Conservation (phyloP, 2,797 vertebrate species). For the Liasis olivaceus region DNA sequence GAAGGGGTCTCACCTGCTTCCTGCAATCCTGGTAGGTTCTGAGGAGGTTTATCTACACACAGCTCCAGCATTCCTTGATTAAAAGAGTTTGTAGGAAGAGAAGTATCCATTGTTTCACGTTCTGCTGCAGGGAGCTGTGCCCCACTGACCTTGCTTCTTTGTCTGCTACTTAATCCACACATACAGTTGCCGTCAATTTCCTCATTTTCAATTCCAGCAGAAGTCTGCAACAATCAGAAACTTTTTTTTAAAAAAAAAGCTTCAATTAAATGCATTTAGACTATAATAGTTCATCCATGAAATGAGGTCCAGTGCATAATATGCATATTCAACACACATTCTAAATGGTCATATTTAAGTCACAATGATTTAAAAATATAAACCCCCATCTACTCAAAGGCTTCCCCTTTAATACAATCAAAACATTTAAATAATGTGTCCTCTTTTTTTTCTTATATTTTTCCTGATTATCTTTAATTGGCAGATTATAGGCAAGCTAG, state of each 20-base stretch:
- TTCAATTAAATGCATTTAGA: slow-evolving; percentile 28
- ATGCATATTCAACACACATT: not conserved
- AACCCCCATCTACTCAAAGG: not conserved
- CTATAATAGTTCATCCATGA: not conserved
- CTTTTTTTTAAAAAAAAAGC: slow-evolving; percentile 48
- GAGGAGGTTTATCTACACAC: slow-evolving; percentile 56
- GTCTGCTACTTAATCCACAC: slow-evolving; percentile 78
- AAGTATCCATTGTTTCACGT: slow-evolving; percentile 69
- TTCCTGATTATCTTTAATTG: not conserved
- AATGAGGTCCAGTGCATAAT: not conserved
- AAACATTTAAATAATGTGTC: not conserved
- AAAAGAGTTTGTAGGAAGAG: slow-evolving; percentile 59
- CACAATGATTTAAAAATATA: not conserved
- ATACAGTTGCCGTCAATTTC: slow-evolving; percentile 81
- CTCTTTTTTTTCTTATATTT: not conserved
- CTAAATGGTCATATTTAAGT: not conserved
- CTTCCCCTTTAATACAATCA: not conserved
- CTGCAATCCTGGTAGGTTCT: slow-evolving; percentile 42
- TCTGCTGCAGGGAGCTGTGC: slow-evolving; percentile 66
- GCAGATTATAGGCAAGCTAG: not conserved
- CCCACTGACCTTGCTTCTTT: slow-evolving; percentile 76
- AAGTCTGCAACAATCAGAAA: slow-evolving; percentile 77
- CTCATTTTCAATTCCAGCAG: slow-evolving; percentile 72
- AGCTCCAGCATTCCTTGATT: slow-evolving; percentile 53
- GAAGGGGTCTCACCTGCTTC: slow-evolving; percentile 10